These are phyloP conservation scores for Sinonovacula constricta DNA, from an alignment of 1,140 invertebrate species.

Conservation along the genomic window DNA sequence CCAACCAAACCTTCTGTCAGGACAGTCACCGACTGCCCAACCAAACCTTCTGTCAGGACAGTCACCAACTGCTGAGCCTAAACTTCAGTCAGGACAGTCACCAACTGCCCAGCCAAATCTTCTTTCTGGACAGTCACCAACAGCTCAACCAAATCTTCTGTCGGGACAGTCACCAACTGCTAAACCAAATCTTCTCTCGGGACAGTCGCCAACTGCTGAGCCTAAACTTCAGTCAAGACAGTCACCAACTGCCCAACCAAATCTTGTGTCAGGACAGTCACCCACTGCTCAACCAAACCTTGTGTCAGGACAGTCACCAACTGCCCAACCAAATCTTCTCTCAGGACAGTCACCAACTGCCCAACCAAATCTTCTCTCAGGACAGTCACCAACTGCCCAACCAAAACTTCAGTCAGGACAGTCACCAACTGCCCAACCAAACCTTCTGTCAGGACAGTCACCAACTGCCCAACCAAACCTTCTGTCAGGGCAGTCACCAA, in stretches of 20 bases:
- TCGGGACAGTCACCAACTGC: slow-evolving; percentile 26
- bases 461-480: slow-evolving; percentile 20
- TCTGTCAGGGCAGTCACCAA: not conserved
- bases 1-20: too few relatives aligned
- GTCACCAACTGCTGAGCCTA: slow-evolving; percentile 5
- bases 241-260: slow-evolving; percentile 22
- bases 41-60: not conserved
- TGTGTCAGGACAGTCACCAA: not conserved
- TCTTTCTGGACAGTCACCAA: not conserved
- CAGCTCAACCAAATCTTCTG: not conserved
- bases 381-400: slow-evolving; percentile 27
- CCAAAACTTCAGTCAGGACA: not conserved
- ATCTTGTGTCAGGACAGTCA: not conserved
- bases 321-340: not conserved
- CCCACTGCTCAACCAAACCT: not conserved
- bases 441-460: not conserved
- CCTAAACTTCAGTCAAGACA: slow-evolving; percentile 3
- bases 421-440: not conserved
- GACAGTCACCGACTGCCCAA: slow-evolving; percentile 3
- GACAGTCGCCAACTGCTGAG: slow-evolving; percentile 5
- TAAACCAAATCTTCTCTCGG: not conserved
- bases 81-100: not conserved
- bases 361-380: slow-evolving; percentile 25
- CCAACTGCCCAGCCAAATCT: slow-evolving; percentile 8
- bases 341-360: slow-evolving; percentile 31